These are phyloP conservation scores for Heliconius himera DNA, from an alignment of 1,140 invertebrate genomes.

Conservation along the genomic window DNA sequence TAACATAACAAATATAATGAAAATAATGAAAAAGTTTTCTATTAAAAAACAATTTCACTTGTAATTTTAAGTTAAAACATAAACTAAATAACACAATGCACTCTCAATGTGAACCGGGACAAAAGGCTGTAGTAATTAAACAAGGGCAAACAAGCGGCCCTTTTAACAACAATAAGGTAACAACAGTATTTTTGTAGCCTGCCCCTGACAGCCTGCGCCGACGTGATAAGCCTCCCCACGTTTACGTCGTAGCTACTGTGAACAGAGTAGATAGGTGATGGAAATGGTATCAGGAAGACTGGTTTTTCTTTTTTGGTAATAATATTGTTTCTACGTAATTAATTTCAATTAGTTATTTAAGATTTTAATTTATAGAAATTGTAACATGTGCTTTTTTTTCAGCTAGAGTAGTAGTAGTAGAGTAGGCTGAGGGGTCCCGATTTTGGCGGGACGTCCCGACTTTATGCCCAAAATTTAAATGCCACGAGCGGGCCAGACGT, in stretches of 20 bases:
- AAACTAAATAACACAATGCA: slow-evolving; percentile 18
- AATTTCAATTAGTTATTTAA: neutral
- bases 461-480: no score
- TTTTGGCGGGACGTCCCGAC: no score
- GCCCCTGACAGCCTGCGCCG: slow-evolving; percentile 59
- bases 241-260: slow-evolving; percentile 14
- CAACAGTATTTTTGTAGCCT: slow-evolving; percentile 74
- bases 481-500: no score
- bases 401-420: no score
- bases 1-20: no score
- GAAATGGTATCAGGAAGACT: slow-evolving; percentile 1
- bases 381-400: no score
- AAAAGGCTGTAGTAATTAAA: slow-evolving; percentile 74
- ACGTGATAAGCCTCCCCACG: slow-evolving; percentile 57
- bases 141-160: slow-evolving; percentile 61
- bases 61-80: neutral
- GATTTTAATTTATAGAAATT: no score
- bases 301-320: neutral
- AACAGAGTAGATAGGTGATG: neutral
- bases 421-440: no score
- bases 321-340: neutral
- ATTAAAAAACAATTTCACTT: slow-evolving; percentile 1
- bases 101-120: slow-evolving; percentile 43
- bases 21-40: neutral
- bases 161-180: slow-evolving; percentile 63